Evolutionary conservation across 2,797 vertebrate genomes (phyloP).

Genomic region (Percopsis omiscomaycus): DNA sequence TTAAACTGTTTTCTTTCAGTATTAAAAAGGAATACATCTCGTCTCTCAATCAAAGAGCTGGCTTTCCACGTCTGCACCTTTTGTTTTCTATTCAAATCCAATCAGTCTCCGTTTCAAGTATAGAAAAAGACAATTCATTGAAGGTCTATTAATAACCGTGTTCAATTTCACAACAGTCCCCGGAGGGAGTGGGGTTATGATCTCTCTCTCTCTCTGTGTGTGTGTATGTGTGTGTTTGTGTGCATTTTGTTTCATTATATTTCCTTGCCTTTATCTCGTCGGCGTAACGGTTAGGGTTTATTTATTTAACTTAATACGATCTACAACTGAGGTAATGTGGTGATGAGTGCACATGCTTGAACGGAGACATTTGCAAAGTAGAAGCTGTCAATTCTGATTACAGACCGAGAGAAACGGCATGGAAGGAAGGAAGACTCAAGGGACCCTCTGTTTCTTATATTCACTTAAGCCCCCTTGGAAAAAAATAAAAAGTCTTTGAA

Average conservation of each 20-base stretch:
- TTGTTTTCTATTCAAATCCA: constrained; percentile 38
- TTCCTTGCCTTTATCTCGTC: constrained; percentile 36
- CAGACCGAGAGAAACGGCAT: not conserved
- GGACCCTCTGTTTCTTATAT: constrained; percentile 40
- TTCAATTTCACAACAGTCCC: constrained; percentile 63
- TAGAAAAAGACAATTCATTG: constrained; percentile 57
- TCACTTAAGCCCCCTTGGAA: constrained; percentile 25
- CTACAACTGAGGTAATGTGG: constrained; percentile 54
- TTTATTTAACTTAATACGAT: constrained; percentile 59
- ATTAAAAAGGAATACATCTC: constrained; percentile 9
- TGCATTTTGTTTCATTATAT: constrained; percentile 57
- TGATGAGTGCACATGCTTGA: constrained; percentile 59
- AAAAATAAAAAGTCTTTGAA: constrained; percentile 4
- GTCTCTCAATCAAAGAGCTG: constrained; percentile 16
- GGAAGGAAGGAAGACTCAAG: constrained; percentile 30
- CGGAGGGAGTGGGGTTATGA: constrained; percentile 49
- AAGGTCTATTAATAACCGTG: constrained; percentile 58
- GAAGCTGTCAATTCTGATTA: constrained; percentile 67
- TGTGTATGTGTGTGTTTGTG: too few species aligned
- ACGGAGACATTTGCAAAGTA: constrained; percentile 56
- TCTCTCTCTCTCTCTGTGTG: constrained; percentile 10
- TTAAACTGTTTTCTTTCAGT: not conserved
- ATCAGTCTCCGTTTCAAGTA: constrained; percentile 39
- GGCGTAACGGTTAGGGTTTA: constrained; percentile 46
- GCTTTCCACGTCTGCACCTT: constrained; percentile 4